A percentile compares a stretch with the other conserved stretches of the same genome.
Conservation (phyloP, 2,113 vertebrate species). For the Oncorhynchus kisutch region DNA sequence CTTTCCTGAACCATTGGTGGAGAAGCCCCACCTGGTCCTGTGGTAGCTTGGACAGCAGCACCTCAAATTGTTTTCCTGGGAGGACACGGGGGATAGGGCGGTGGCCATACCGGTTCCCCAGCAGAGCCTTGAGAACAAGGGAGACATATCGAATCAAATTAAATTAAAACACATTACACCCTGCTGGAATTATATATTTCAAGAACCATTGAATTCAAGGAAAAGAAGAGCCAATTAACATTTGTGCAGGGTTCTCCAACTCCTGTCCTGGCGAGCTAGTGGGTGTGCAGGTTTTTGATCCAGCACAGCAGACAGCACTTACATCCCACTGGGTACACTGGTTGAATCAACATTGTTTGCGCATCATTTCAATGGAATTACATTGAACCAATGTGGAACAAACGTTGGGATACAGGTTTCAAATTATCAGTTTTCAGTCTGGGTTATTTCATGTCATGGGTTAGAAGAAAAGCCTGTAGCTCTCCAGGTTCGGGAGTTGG, state of each 20-base stretch:
- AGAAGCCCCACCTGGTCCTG: slow-evolving; percentile 65
- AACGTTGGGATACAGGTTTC: no score
- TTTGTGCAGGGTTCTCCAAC: no score
- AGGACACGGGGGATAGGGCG: slow-evolving; percentile 67
- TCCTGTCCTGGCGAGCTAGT: no score
- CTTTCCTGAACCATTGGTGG: slow-evolving; percentile 69
- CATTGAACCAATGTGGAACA: no score
- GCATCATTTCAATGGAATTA: no score
- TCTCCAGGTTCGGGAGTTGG: neutral
- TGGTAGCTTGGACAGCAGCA: slow-evolving; percentile 65
- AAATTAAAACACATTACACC: neutral
- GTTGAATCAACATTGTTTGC: no score
- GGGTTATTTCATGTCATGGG: no score
- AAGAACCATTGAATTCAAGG: neutral
- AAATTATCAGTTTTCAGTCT: no score
- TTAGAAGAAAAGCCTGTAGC: neutral
- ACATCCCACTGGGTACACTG: no score
- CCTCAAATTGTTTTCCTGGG: slow-evolving; percentile 73
- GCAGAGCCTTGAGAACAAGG: slow-evolving; percentile 69
- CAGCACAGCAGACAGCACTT: no score
- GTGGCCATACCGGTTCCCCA: slow-evolving; percentile 79
- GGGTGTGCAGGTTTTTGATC: no score
- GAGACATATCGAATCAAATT: neutral
- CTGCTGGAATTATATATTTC: neutral
- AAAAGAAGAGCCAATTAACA: neutral